Conservation (phyloP, 2,113 vertebrate species). For the Progne subis region DNA sequence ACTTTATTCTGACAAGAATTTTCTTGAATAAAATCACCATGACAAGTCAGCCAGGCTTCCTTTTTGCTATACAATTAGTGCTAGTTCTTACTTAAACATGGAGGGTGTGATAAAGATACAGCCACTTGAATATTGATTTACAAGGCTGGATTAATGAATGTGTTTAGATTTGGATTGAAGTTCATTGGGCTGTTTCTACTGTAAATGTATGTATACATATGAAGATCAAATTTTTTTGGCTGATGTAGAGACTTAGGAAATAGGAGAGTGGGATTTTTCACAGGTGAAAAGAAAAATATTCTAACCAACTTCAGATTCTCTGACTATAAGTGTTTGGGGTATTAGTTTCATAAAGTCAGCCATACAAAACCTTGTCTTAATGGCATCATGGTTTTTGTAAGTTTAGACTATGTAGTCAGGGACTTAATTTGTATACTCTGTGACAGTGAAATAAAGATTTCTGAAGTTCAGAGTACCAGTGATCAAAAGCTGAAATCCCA, state of each 20-base stretch:
- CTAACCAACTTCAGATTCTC: neutral
- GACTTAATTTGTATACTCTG: constrained; percentile 42
- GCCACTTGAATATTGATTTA: neutral
- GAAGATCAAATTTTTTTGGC: neutral
- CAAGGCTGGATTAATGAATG: neutral
- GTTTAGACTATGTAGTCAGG: constrained; percentile 30
- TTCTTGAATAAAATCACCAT: neutral
- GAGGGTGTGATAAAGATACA: neutral
- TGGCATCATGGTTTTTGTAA: neutral
- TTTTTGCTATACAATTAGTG: neutral
- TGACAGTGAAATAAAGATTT: constrained; percentile 47
- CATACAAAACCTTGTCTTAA: constrained; percentile 21
- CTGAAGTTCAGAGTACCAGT: neutral
- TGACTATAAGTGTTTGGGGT: neutral
- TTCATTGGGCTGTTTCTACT: neutral
- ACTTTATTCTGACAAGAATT: neutral
- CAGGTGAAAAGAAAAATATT: neutral
- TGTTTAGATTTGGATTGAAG: neutral
- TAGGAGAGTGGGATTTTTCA: neutral
- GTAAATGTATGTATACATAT: neutral
- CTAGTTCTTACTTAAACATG: neutral
- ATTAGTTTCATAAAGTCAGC: constrained; percentile 25
- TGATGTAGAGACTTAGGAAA: neutral
- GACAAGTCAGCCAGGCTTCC: neutral
- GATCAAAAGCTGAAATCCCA: neutral